Conservation (phyloP, 2,113 vertebrate genomes). For the Gobiocypris rarus region DNA sequence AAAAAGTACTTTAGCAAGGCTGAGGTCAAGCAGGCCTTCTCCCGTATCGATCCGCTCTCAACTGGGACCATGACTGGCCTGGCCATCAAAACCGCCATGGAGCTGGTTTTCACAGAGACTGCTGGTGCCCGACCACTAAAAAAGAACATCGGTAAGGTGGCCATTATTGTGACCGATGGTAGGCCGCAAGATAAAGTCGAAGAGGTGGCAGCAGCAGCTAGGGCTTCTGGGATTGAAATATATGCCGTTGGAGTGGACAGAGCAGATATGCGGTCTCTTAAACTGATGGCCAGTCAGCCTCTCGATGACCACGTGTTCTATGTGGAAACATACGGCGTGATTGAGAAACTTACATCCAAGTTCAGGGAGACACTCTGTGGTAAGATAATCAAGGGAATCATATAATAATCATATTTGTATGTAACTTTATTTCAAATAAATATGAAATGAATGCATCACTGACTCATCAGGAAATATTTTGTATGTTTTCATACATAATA, state of each 20-base stretch:
- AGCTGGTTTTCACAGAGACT: slow-evolving; percentile 80
- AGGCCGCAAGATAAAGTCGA: slow-evolving; percentile 90
- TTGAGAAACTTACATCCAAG: slow-evolving; percentile 90
- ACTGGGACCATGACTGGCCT: slow-evolving; percentile 94
- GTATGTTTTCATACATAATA: neutral
- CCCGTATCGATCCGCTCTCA: slow-evolving; percentile 81
- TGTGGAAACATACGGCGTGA: slow-evolving; percentile 94
- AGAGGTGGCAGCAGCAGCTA: slow-evolving; percentile 80
- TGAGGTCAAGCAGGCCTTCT: slow-evolving; percentile 82
- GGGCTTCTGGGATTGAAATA: slow-evolving; percentile 84
- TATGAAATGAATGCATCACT: neutral
- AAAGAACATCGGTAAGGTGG: slow-evolving; percentile 84
- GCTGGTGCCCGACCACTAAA: slow-evolving; percentile 78
- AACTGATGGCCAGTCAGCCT: slow-evolving; percentile 87
- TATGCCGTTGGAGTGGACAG: slow-evolving; percentile 89
- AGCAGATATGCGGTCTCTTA: slow-evolving; percentile 86
- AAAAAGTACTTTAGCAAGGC: slow-evolving; percentile 79
- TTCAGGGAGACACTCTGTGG: slow-evolving; percentile 93
- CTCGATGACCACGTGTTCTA: slow-evolving; percentile 92
- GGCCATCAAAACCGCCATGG: slow-evolving; percentile 88
- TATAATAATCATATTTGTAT: too few relatives aligned
- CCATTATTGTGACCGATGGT: slow-evolving; percentile 90
- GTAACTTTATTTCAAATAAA: neutral
- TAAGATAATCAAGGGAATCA: slow-evolving; percentile 75
- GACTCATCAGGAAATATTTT: neutral